Evolutionary conservation across 2,888 invertebrate species (phyloP), one percentile per base, ranked within the genome.

Genomic region (Drosophila antonietae): DNA sequence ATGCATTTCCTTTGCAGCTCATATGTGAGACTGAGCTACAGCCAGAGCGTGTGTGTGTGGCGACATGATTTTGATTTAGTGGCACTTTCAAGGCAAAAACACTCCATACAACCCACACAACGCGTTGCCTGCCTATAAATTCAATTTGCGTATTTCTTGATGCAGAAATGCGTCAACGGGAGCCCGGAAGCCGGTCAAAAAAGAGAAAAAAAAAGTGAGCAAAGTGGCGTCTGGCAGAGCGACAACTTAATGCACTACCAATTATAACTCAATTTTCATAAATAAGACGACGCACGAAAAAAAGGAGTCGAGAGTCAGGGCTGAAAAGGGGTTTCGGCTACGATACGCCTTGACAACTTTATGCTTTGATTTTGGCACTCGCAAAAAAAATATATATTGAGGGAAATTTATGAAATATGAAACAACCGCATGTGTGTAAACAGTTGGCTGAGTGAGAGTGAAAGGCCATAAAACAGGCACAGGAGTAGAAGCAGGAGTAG

Each of bases 231-330:
- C 68, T 56, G 63, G 66, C 43, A 57, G 69, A 73, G 61, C 71
- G 75, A 88, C 78, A 81, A 84, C 83, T 84, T 88, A 88, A 89
- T 84, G 81, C 73, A 89, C 85, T 88, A 80, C 89, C 91, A 91
- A 91, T 91, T 91, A 91, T 90, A 90, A 90, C 90, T 90, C 91
- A 91, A 91, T 91, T 91, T 91, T 91, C 90, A 91, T 91, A 91
- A 91, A 91, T 89, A 89, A 83, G 85, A 84, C 67, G 74, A 84
- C 67, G 74, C 61, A 75, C 57, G 63, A 72, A 64, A 2, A 20
- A 20, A 20, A 20, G 65, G 59, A 49, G 49, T 23, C 39, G 8
- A 14, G 57, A 20, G 57, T 6, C 33, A n/a, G 57, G 49, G 46
- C 18, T 31, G 62, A 78, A 75, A 75, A 77, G 62, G 78, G 84